Evolutionary conservation across 2,113 vertebrate genomes (phyloP).

Genomic region (Pelusios castaneus): DNA sequence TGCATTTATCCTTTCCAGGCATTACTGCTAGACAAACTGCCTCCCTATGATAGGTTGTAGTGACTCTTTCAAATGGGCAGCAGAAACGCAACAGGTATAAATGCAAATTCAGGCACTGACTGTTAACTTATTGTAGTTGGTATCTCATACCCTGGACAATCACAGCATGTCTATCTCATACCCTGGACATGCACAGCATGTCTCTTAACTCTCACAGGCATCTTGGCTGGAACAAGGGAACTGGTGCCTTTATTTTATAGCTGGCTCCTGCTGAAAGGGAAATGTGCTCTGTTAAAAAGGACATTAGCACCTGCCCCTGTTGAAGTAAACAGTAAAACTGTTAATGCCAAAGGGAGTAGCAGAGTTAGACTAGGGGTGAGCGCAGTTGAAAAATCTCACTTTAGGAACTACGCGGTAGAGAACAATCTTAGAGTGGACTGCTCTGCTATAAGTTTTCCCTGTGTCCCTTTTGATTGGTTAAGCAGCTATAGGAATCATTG

Average conservation of each 20-base stretch:
- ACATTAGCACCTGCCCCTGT: neutral
- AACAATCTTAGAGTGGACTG: neutral
- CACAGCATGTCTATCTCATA: neutral
- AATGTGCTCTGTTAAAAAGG: neutral
- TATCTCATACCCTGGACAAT: neutral
- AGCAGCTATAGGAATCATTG: neutral
- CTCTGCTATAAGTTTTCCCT: neutral
- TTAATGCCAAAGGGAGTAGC: neutral
- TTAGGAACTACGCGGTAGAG: neutral
- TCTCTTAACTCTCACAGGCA: neutral
- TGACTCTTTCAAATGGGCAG: neutral
- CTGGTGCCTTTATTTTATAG: neutral
- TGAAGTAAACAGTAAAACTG: neutral
- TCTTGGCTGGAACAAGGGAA: neutral
- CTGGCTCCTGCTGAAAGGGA: neutral
- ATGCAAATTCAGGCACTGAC: neutral
- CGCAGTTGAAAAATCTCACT: neutral
- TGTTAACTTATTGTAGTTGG: neutral
- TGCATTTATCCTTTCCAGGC: neutral
- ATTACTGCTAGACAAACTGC: neutral
- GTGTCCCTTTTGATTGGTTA: accelerated
- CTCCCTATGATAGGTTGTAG: neutral
- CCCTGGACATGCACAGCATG: neutral
- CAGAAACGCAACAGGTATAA: neutral
- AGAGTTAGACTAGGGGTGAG: accelerated